Evolutionary conservation across 2,888 invertebrate genomes (phyloP).

Genomic region (Apocheima hispidaria): DNA sequence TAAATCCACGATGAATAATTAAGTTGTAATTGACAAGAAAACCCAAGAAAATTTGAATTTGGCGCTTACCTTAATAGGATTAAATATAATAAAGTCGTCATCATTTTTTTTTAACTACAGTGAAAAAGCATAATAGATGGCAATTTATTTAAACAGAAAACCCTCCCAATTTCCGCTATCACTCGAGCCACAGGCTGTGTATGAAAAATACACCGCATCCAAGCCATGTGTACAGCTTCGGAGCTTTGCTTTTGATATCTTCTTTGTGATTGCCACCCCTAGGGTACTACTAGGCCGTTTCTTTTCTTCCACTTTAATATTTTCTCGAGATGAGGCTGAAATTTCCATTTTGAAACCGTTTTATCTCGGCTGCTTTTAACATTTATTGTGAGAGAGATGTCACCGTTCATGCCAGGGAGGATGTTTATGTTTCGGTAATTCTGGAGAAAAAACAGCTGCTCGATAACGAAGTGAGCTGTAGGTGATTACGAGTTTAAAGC

Average conservation of each 20-base stretch:
- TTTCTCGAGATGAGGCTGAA: constrained; percentile 22
- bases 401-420: neutral
- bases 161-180: constrained; percentile 9
- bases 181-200: constrained; percentile 22
- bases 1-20: too few relatives aligned
- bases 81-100: too few relatives aligned
- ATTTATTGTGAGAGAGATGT: constrained; percentile 22
- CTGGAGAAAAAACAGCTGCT: too few relatives aligned
- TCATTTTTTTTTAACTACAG: too few relatives aligned
- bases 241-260: constrained; percentile 52
- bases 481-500: too few relatives aligned
- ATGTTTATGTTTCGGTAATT: neutral
- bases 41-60: too few relatives aligned
- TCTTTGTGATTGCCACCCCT: constrained; percentile 36
- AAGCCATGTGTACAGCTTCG: constrained; percentile 48
- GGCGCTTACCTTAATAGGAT: too few relatives aligned
- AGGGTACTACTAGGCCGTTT: constrained; percentile 33
- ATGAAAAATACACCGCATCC: constrained; percentile 43
- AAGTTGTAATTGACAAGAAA: too few relatives aligned
- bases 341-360: constrained; percentile 31
- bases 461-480: too few relatives aligned
- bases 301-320: constrained; percentile 33
- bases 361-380: constrained; percentile 33
- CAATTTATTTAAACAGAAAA: too few relatives aligned
- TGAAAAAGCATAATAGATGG: too few relatives aligned